Evolutionary conservation across 2,113 vertebrate species (phyloP), one percentile per base, ranked within the genome.

Genomic region (Neogale vison): DNA sequence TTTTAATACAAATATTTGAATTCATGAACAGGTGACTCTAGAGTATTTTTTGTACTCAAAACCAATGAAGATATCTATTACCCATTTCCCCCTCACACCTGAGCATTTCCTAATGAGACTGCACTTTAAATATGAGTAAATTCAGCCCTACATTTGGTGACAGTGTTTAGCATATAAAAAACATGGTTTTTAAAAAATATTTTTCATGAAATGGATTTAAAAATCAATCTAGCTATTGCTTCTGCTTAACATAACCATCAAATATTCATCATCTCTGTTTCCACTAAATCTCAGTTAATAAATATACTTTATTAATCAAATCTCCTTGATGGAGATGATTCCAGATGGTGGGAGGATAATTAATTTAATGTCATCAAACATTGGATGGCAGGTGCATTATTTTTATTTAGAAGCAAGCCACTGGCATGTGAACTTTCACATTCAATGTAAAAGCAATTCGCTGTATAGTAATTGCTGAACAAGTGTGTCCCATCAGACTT

Each of bases 351-450:
- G 63, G 52, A 91, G 92, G 47, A 90, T 91, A 96, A 95, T 85
- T 50, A 97, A 63, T 59, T 81, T 15, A 93, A 0, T 55, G 7
- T 93, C 96, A 89, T 23, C 91, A 93, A 91, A 85, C 92, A 96
- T 95, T 98, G 82, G 13, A 47, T 97, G 96, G 97, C 96, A 97
- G 97, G 72, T 98, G 82, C 63, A 42, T 55, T 57, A n/a, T 95
- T 88, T 96, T 94, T 81, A 94, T 97, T 97, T 92, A 94, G 67
- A 88, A 31, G 92, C 50, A 88, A 31, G 92, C 50, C 15, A 74
- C 71, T 88, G 87, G 61, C 69, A 90, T 50, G 67, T 93, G 89
- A 94, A 88, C 52, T 88, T 93, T 97, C 89, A 65, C 47, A 96
- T 81, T 97, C 80, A 82, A 13, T 92, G 0, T 17, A 65, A 95